Conservation (phyloP, 1,140 invertebrate species). For the Coptotermes formosanus region DNA sequence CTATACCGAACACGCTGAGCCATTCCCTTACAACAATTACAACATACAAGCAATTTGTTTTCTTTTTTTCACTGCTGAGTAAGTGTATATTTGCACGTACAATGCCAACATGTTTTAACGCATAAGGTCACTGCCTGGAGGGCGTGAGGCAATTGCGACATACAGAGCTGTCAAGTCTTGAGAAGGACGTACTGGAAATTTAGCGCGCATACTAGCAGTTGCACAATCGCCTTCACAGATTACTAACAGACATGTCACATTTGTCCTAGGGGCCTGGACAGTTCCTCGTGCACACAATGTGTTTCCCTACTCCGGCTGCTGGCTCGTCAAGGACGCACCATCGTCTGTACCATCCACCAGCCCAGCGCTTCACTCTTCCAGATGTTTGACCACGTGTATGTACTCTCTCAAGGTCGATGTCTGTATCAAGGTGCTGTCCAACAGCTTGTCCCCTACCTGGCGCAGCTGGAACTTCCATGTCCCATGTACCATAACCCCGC, state of each 20-base stretch:
- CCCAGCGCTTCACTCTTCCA: slow-evolving; percentile 91
- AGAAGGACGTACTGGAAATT: no score
- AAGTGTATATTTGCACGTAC: no score
- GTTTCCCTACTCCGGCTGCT: slow-evolving; percentile 70
- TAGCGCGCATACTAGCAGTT: background rate
- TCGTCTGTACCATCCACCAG: slow-evolving; percentile 94
- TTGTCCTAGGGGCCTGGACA: slow-evolving; percentile 81
- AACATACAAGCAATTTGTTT: no score
- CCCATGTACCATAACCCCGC: slow-evolving; percentile 94
- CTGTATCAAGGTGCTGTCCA: slow-evolving; percentile 80
- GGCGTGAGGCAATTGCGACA: background rate
- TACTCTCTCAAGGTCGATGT: slow-evolving; percentile 80
- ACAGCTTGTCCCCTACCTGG: slow-evolving; percentile 80
- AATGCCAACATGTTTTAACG: no score
- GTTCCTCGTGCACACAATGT: slow-evolving; percentile 87
- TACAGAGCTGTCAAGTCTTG: background rate
- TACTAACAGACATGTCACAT: slow-evolving; percentile 27
- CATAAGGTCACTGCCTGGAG: no score
- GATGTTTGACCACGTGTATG: slow-evolving; percentile 87
- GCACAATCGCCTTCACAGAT: slow-evolving; percentile 29
- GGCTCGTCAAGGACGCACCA: slow-evolving; percentile 79
- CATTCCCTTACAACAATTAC: no score
- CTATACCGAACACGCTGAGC: no score
- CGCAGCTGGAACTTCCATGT: slow-evolving; percentile 74
- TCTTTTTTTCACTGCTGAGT: no score